Conservation (phyloP, 2,113 vertebrate species). For the Felis chaus region DNA sequence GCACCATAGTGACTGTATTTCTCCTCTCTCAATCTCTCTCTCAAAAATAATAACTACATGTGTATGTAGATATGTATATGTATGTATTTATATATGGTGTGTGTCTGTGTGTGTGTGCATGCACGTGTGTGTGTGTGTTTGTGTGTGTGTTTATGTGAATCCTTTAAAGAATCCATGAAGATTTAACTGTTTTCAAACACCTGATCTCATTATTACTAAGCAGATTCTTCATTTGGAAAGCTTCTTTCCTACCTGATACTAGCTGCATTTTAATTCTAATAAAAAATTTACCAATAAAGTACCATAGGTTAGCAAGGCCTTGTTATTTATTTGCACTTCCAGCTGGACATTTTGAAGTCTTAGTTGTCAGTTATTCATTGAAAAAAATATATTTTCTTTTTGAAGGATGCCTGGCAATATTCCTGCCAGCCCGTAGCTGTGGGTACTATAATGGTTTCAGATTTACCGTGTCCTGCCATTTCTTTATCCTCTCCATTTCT, state of each 20-base stretch:
- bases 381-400: background rate
- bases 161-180: background rate
- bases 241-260: background rate
- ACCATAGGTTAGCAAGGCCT: background rate
- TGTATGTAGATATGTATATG: too few relatives aligned
- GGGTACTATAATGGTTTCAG: background rate
- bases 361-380: background rate
- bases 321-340: background rate
- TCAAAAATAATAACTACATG: background rate
- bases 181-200: background rate
- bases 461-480: background rate
- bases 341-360: background rate
- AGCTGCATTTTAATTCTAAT: background rate
- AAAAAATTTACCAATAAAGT: background rate
- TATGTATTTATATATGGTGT: background rate
- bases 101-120: background rate
- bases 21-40: background rate
- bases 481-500: background rate
- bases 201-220: background rate
- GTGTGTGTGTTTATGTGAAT: background rate
- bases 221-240: slow-evolving; percentile 4
- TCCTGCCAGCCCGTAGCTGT: background rate
- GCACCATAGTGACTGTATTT: background rate
- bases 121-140: background rate
- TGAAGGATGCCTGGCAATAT: background rate